Evolutionary conservation across 2,888 invertebrate genomes (phyloP), one percentile per base, ranked within the genome.

Genomic region (Rhamnusium bicolor): DNA sequence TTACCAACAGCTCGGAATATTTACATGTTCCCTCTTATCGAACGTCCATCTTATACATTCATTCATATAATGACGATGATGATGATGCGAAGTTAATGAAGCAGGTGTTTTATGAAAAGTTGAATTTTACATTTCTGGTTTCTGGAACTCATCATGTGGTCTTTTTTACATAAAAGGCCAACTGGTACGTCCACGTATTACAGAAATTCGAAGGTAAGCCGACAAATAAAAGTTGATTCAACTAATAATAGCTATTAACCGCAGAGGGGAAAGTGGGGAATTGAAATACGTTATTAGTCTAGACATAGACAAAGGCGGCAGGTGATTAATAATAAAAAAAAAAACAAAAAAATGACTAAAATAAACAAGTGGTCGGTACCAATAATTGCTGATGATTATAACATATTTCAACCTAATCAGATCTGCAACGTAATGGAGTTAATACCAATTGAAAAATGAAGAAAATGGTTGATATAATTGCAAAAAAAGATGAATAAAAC

Each of bases 41-140:
- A 1, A n/a, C n/a, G n/a, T n/a, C n/a, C 40, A 40, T 40, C n/a
- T 40, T 40, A 3, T 40, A 40, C 7, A 40, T 12, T 3, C n/a
- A n/a, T 4, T n/a, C 4, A 40, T 40, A 40, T 40, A 10, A 40
- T n/a, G 40, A 40, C 4, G n/a, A 40, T 40, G 40, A 12, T 40
- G 4, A n/a, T n/a, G 4, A 40, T 40, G n/a, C n/a, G 40, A 40
- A 40, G 40, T 40, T 40, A 40, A 40, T 40, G n/a, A 46, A 18
- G n/a, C 63, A 63, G 24, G 51, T 63, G 63, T 63, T 63, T 63
- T 63, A 49, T 63, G 49, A 49, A 63, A 49, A 49, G 24, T 49
- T 2, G 40, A 46, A 46, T 49, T 63, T 63, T 49, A 27, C 49
- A 63, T 46, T 63, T 63, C 21, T 49, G 19, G 63, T 63, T 54